These are phyloP conservation scores for Chrysopilus asiliformis DNA, from an alignment of 2,888 invertebrate species.

Conservation along the genomic window DNA sequence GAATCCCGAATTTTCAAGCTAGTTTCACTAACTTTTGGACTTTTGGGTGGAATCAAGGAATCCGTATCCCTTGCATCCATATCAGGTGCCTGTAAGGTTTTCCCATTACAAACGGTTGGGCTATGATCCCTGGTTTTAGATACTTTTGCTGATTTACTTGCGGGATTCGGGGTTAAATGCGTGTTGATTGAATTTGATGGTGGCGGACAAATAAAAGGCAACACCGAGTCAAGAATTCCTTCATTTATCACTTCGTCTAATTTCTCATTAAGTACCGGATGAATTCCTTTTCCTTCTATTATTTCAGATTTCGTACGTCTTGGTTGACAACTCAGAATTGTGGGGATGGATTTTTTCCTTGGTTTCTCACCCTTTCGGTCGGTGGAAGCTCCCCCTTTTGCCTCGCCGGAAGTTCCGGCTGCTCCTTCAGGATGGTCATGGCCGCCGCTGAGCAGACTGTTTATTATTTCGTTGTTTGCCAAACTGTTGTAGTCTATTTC, in stretches of 20 bases:
- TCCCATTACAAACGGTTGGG: slow-evolving; percentile 9
- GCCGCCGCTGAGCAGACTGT: slow-evolving; percentile 22
- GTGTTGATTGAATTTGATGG: slow-evolving; percentile 9
- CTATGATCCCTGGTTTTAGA: slow-evolving; percentile 12
- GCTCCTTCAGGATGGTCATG: slow-evolving; percentile 2
- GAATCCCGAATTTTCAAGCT: too few relatives aligned
- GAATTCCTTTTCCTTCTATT: slow-evolving; percentile 20
- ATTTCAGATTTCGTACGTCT: slow-evolving; percentile 5
- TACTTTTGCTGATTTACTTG: slow-evolving; percentile 16
- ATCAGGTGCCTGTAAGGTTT: slow-evolving; percentile 3
- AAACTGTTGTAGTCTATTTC: slow-evolving; percentile 26
- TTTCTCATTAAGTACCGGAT: slow-evolving; percentile 28
- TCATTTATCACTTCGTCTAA: slow-evolving; percentile 55
- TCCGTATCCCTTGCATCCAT: too few relatives aligned
- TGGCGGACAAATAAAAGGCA: slow-evolving; percentile 52
- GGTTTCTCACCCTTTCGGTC: slow-evolving; percentile 5
- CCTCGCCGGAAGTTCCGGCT: background rate
- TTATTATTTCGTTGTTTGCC: slow-evolving; percentile 29
- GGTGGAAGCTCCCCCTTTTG: slow-evolving; percentile 1
- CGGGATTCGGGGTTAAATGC: slow-evolving; percentile 11
- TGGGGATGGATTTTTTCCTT: slow-evolving; percentile 1
- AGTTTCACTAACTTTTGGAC: too few relatives aligned
- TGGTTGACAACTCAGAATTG: background rate
- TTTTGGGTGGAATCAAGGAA: too few relatives aligned
- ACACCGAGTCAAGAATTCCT: slow-evolving; percentile 67